Conservation (phyloP, 2,113 vertebrate genomes). For the Cheilinus undulatus region DNA sequence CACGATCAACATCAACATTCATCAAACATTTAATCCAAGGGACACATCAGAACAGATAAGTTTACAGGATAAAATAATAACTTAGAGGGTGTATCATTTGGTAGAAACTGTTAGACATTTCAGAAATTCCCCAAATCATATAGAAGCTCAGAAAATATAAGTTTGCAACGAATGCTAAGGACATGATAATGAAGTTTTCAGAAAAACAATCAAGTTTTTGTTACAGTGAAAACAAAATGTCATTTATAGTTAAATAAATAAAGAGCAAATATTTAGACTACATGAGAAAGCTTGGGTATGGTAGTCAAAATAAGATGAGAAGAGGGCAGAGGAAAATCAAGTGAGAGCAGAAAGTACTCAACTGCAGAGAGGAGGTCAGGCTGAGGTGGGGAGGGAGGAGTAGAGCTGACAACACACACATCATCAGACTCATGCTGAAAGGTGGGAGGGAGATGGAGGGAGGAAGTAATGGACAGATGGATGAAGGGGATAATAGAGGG, state of each 20-base stretch:
- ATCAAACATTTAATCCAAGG: not conserved
- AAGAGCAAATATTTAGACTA: too few relatives aligned
- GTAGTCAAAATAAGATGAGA: too few relatives aligned
- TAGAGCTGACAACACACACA: conserved; percentile 27
- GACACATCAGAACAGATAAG: not conserved
- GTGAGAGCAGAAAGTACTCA: conserved; percentile 56
- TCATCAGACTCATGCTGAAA: conserved; percentile 54
- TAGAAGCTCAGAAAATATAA: too few relatives aligned
- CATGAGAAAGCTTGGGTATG: too few relatives aligned
- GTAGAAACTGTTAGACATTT: too few relatives aligned
- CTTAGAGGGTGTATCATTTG: too few relatives aligned
- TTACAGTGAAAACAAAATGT: too few relatives aligned
- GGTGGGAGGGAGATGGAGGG: not conserved
- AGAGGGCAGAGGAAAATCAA: not conserved
- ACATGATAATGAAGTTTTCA: too few relatives aligned
- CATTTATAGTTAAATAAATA: too few relatives aligned
- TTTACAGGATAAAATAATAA: not conserved
- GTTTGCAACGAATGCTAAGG: too few relatives aligned
- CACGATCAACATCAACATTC: conserved; percentile 23
- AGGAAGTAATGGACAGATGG: not conserved
- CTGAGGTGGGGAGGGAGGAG: conserved; percentile 28
- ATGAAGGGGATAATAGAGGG: conserved; percentile 7
- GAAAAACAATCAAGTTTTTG: too few relatives aligned
- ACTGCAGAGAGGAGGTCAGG: conserved; percentile 57
- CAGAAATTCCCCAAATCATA: too few relatives aligned